Evolutionary conservation across 2,888 invertebrate genomes (phyloP).

Genomic region (Odontomyia ornata): DNA sequence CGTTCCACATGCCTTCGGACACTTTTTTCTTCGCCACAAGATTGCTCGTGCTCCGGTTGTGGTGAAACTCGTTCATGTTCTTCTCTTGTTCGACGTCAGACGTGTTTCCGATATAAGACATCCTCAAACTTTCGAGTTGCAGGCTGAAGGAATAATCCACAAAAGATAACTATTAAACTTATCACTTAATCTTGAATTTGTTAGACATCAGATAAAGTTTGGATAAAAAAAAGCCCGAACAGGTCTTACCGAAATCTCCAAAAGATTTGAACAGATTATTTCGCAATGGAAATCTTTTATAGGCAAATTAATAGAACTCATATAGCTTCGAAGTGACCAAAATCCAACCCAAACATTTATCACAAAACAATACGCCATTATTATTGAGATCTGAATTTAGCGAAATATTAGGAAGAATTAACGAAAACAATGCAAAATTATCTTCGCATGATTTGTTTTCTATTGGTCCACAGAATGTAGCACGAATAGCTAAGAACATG

Average conservation of each 20-base stretch:
- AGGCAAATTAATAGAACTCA: slow-evolving; percentile 44
- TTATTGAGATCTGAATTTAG: slow-evolving; percentile 47
- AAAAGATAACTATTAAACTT: background rate
- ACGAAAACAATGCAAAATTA: slow-evolving; percentile 47
- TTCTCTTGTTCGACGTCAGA: slow-evolving; percentile 63
- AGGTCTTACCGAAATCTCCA: slow-evolving; percentile 45
- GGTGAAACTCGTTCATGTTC: slow-evolving; percentile 53
- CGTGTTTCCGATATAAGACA: slow-evolving; percentile 62
- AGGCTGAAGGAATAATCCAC: background rate
- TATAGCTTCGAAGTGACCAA: slow-evolving; percentile 31
- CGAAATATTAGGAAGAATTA: slow-evolving; percentile 37
- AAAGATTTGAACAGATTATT: slow-evolving; percentile 42
- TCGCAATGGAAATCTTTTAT: slow-evolving; percentile 48
- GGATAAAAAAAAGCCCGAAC: slow-evolving; percentile 33
- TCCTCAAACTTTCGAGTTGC: slow-evolving; percentile 47
- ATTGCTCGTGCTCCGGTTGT: slow-evolving; percentile 51
- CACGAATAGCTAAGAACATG: slow-evolving; percentile 11
- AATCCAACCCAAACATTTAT: slow-evolving; percentile 40
- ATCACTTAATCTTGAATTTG: too few species aligned
- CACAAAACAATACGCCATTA: slow-evolving; percentile 48
- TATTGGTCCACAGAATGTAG: background rate
- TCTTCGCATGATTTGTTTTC: slow-evolving; percentile 46
- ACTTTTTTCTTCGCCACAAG: slow-evolving; percentile 56
- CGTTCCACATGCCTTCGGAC: slow-evolving; percentile 61
- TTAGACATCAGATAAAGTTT: too few species aligned